These are phyloP conservation scores for Notodonta dromedarius DNA, from an alignment of 2,888 invertebrate species.

Conservation along the genomic window DNA sequence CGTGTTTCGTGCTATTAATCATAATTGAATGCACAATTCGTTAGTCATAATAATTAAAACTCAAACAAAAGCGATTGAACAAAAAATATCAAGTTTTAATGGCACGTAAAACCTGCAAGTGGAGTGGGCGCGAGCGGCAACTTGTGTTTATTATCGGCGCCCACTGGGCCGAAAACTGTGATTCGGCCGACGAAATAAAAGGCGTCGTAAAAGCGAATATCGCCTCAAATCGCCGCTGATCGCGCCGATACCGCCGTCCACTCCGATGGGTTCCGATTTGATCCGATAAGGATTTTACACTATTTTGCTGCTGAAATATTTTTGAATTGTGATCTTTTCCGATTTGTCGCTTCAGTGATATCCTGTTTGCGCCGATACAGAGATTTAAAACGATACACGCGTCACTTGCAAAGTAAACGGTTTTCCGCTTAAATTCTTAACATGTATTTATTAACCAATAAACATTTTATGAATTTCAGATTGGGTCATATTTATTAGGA, in stretches of 20 bases:
- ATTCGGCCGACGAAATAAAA: slow-evolving; percentile 42
- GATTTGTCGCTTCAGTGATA: slow-evolving; percentile 31
- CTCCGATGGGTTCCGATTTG: slow-evolving; percentile 38
- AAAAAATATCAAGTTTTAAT: slow-evolving; percentile 21
- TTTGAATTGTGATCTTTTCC: slow-evolving; percentile 30
- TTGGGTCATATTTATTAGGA: too few species aligned
- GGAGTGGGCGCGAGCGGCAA: slow-evolving; percentile 13
- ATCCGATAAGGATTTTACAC: slow-evolving; percentile 50
- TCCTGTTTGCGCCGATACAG: slow-evolving; percentile 23
- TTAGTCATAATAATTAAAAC: slow-evolving; percentile 12
- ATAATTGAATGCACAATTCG: not conserved
- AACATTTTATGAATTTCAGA: too few species aligned
- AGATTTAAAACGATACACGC: slow-evolving; percentile 20
- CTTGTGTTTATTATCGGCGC: slow-evolving; percentile 39
- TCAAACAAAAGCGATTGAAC: slow-evolving; percentile 25
- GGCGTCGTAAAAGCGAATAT: slow-evolving; percentile 38
- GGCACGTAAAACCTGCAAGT: slow-evolving; percentile 29
- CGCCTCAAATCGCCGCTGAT: slow-evolving; percentile 36
- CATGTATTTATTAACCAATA: too few species aligned
- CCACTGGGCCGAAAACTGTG: slow-evolving; percentile 35
- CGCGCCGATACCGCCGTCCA: slow-evolving; percentile 24
- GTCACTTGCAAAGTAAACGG: slow-evolving; percentile 20
- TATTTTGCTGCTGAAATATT: slow-evolving; percentile 39
- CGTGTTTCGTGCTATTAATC: not conserved
- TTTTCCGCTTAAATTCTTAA: not conserved